Evolutionary conservation across 2,888 invertebrate genomes (phyloP).

Genomic region (Acholoe squamosa): DNA sequence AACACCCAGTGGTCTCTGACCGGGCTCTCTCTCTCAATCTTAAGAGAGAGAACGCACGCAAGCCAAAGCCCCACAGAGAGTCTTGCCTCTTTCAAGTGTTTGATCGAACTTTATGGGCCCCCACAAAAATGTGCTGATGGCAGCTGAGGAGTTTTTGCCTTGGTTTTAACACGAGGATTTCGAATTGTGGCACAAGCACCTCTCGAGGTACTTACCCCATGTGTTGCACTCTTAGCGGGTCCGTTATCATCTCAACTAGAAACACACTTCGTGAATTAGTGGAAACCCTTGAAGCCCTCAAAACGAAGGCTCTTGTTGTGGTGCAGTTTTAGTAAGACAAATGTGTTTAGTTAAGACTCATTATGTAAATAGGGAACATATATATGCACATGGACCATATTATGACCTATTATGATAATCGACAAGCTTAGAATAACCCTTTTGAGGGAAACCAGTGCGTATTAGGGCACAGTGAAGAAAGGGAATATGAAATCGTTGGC

Average conservation of each 20-base stretch:
- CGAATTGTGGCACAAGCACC: not conserved
- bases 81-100: not conserved
- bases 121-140: constrained; percentile 22
- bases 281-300: not conserved
- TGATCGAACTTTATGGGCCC: not conserved
- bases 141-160: not conserved
- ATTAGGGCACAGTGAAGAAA: too few relatives aligned
- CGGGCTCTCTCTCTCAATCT: not conserved
- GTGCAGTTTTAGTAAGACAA: too few relatives aligned
- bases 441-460: too few relatives aligned
- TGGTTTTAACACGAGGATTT: not conserved
- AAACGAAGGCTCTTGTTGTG: not conserved
- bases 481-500: too few relatives aligned
- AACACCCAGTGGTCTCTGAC: constrained; percentile 7
- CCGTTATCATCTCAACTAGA: not conserved
- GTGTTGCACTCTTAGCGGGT: not conserved
- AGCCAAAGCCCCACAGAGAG: not conserved
- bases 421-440: too few relatives aligned
- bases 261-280: constrained; percentile 20
- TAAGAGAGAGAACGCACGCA: not conserved
- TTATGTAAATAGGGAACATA: too few relatives aligned
- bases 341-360: too few relatives aligned
- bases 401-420: too few relatives aligned
- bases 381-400: too few relatives aligned
- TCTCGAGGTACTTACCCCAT: not conserved